phyloP scores from a whole-genome alignment of 2,797 vertebrate genomes.

The Spinus olivaceus region DNA sequence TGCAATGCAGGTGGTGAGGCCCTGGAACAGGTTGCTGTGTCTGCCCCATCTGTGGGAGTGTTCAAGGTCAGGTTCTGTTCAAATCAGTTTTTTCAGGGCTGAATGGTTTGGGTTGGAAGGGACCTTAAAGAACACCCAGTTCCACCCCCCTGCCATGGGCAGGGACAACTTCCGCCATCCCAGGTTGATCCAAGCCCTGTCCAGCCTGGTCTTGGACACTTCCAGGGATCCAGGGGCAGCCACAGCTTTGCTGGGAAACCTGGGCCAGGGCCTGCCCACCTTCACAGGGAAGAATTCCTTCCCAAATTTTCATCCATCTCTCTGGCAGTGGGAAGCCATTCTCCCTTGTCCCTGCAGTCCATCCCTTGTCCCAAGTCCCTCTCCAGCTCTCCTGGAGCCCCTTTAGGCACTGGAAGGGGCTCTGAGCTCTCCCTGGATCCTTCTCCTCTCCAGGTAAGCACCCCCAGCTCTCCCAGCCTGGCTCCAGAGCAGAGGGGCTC shows the following conservation, averaged over 20 bases:
- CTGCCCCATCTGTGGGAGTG: not conserved
- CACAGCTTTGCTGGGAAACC: not conserved
- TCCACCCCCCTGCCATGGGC: no score
- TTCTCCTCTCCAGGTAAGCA: not conserved
- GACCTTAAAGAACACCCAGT: fast-evolving
- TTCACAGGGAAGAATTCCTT: fast-evolving
- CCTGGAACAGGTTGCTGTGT: not conserved
- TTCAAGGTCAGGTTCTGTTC: not conserved
- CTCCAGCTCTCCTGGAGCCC: not conserved
- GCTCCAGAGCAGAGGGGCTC: not conserved
- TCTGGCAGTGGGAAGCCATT: not conserved
- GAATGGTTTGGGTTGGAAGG: not conserved
- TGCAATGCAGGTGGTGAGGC: not conserved
- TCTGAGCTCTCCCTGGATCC: not conserved
- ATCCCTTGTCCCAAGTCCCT: not conserved
- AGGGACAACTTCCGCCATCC: not conserved
- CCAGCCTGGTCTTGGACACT: not conserved
- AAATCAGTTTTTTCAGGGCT: not conserved
- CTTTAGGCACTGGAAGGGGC: not conserved
- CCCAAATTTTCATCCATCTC: no score
- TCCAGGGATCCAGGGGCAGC: no score
- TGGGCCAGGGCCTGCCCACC: fast-evolving
- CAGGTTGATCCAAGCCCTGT: fast-evolving
- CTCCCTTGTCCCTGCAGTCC: not conserved
- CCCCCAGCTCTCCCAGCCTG: not conserved